Conservation (phyloP, 1,140 invertebrate genomes). For the Aradophagus sp. region DNA sequence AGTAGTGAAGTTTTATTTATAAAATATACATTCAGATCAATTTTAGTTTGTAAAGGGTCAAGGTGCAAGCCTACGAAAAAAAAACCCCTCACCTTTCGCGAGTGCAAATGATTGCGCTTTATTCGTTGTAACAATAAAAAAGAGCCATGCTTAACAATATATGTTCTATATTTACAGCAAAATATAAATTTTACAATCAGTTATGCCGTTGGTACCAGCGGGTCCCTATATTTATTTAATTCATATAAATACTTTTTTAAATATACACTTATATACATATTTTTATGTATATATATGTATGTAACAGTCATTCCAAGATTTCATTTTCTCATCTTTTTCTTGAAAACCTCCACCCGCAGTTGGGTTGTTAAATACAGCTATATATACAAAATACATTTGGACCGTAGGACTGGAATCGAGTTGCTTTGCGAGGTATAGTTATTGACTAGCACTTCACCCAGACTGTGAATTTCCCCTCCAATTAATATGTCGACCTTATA, state of each 20-base stretch:
- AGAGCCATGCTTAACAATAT: slow-evolving; percentile 67
- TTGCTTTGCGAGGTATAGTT: slow-evolving; percentile 45
- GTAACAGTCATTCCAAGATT: too few relatives aligned
- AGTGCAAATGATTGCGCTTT: slow-evolving; percentile 67
- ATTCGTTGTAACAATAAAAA: slow-evolving; percentile 72
- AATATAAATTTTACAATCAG: slow-evolving; percentile 61
- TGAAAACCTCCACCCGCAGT: slow-evolving; percentile 2
- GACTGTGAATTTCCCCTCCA: slow-evolving; percentile 26
- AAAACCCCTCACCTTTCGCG: slow-evolving; percentile 68
- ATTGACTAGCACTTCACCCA: slow-evolving; percentile 41
- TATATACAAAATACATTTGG: slow-evolving; percentile 24
- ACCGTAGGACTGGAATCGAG: slow-evolving; percentile 35
- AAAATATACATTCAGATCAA: too few relatives aligned
- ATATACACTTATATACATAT: slow-evolving; percentile 3
- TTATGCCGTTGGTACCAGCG: slow-evolving; percentile 28
- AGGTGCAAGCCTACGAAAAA: slow-evolving; percentile 70
- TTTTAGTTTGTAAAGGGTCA: slow-evolving; percentile 62
- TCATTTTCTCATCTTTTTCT: slow-evolving; percentile 6
- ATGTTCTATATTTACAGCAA: slow-evolving; percentile 66
- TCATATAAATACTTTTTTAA: slow-evolving; percentile 23
- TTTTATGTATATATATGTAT: too few relatives aligned
- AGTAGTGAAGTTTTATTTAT: too few relatives aligned
- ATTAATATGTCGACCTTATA: slow-evolving; percentile 38
- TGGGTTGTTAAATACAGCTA: slow-evolving; percentile 11
- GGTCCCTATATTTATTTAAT: slow-evolving; percentile 13